phyloP scores from a whole-genome alignment of 2,888 invertebrate species.

The Noctua comes region DNA sequence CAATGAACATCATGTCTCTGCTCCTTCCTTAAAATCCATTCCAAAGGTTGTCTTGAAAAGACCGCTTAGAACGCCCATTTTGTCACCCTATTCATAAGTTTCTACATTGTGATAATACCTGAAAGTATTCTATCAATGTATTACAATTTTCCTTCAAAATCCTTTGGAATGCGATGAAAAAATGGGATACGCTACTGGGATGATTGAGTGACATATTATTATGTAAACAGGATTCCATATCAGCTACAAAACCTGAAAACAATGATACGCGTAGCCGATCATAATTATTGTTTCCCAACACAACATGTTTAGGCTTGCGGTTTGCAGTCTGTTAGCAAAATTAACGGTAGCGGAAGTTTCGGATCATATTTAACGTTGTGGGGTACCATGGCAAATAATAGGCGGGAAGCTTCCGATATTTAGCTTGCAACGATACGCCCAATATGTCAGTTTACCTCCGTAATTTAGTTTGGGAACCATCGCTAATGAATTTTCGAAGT shows the following conservation, averaged over 20 bases:
- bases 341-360: conserved; percentile 58
- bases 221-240: conserved; percentile 14
- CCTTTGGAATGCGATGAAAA: background rate
- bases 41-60: background rate
- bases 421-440: conserved; percentile 32
- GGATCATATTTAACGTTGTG: conserved; percentile 62
- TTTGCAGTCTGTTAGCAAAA: conserved; percentile 56
- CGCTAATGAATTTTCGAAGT: conserved; percentile 34
- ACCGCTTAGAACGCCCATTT: background rate
- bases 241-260: conserved; percentile 28
- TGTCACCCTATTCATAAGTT: background rate
- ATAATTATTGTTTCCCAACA: conserved; percentile 54
- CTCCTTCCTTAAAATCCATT: background rate
- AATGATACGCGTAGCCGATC: conserved; percentile 38
- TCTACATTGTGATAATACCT: background rate
- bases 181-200: background rate
- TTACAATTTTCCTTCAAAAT: background rate
- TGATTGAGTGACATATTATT: background rate
- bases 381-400: conserved; percentile 56
- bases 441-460: conserved; percentile 42
- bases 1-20: background rate
- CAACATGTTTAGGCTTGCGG: conserved; percentile 54
- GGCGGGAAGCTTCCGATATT: conserved; percentile 45
- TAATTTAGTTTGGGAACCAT: conserved; percentile 39
- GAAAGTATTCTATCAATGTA: background rate